Conservation (phyloP, 1,140 invertebrate genomes). For the Cherax quadricarinatus region DNA sequence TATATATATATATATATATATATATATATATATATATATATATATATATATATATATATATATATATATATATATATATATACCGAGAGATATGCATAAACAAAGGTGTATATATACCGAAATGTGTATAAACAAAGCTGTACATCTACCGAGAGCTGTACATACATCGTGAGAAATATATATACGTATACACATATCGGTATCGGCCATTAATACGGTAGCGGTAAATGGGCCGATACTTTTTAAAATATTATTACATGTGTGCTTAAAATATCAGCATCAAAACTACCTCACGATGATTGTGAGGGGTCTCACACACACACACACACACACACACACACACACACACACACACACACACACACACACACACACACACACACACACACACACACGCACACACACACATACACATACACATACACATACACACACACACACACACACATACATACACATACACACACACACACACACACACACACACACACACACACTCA, state of each 20-base stretch:
- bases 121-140: neutral
- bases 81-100: neutral
- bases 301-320: neutral
- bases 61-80: conserved; percentile 1
- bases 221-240: too few relatives aligned
- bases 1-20: neutral
- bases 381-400: neutral
- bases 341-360: neutral
- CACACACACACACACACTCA: neutral
- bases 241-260: too few relatives aligned
- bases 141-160: neutral
- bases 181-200: too few relatives aligned
- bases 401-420: neutral
- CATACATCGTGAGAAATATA: neutral
- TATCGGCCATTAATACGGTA: too few relatives aligned
- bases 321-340: neutral
- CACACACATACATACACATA: neutral
- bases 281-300: too few relatives aligned
- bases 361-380: neutral
- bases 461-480: neutral
- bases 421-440: neutral
- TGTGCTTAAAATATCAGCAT: too few relatives aligned
- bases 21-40: neutral
- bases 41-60: neutral
- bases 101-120: neutral